Evolutionary conservation across 2,888 invertebrate genomes (phyloP), one percentile per base, ranked within the genome.

Genomic region (Tetramorium bicarinatum): DNA sequence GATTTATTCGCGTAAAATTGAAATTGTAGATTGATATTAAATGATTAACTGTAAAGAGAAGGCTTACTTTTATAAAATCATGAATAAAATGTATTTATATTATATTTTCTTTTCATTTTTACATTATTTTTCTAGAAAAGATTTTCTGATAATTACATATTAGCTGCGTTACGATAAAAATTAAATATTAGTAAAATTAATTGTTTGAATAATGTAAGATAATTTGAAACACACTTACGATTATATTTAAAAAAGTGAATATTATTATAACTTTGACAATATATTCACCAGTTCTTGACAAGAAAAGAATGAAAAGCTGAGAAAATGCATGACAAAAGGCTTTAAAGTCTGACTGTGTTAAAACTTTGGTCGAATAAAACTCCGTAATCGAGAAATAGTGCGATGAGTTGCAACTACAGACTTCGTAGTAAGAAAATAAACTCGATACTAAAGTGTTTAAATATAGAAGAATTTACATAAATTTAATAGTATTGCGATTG

Each of bases 381-480:
- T 76, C 38, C 18, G 3, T 76, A 62, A 76, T 64, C 21, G 25
- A 76, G 38, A 64, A 49, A 75, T 49, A 49, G 38, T 76, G 25
- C 49, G n/a, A 47, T 15, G 47, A 75, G 75, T 61, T 61, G 29
- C 49, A n/a, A 21, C 21, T 21, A 21, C 21, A 49, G 34, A 47
- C 29, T 49, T 47, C n/a, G 15, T 38, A 62, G 15, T 38, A 15
- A 49, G 44, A 11, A 8, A 25, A 11, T 3, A 21, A 76, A 49
- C 18, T 49, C 34, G 75, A 21, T 3, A 29, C 13, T 21, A 47
- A 44, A 74, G 13, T 75, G 47, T 49, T 62, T 38, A 38, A 56
- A 15, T 29, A 18, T 9, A 21, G 1, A 13, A 52, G 6, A 56
- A 72, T 54, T 38, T 71, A 18, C 54, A 21, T 15, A 56, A 62